These are phyloP conservation scores for Oreochromis aureus DNA, from an alignment of 2,113 vertebrate genomes.

Conservation along the genomic window DNA sequence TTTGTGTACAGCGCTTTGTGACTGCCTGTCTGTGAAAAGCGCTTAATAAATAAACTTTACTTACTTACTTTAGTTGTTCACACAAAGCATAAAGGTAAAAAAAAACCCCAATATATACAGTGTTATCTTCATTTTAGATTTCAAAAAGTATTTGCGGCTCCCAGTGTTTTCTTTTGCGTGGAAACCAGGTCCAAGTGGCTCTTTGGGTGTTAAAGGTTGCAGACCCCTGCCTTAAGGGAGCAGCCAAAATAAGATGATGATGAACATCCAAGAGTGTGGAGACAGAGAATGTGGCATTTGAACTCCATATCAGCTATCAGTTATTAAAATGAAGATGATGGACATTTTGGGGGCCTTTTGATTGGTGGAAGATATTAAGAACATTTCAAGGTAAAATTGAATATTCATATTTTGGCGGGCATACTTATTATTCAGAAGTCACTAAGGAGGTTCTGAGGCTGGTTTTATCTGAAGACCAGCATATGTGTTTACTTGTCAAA, in stretches of 20 bases:
- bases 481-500: not conserved
- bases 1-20: too few relatives aligned
- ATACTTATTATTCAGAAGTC: not conserved
- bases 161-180: too few relatives aligned
- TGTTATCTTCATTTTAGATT: too few relatives aligned
- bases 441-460: not conserved
- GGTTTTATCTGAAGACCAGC: not conserved
- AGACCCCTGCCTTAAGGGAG: not conserved
- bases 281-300: not conserved
- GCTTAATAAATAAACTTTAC: too few relatives aligned
- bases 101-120: too few relatives aligned
- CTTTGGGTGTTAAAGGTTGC: too few relatives aligned
- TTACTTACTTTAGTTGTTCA: too few relatives aligned
- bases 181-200: too few relatives aligned
- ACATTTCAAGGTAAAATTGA: not conserved
- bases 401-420: not conserved
- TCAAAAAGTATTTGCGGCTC: too few relatives aligned
- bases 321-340: not conserved
- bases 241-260: not conserved
- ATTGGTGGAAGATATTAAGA: not conserved
- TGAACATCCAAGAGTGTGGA: not conserved
- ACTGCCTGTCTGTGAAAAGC: too few relatives aligned
- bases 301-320: not conserved
- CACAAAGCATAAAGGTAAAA: too few relatives aligned
- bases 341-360: not conserved